phyloP scores from a whole-genome alignment of 2,888 invertebrate species.

The Epiblema foenella region DNA sequence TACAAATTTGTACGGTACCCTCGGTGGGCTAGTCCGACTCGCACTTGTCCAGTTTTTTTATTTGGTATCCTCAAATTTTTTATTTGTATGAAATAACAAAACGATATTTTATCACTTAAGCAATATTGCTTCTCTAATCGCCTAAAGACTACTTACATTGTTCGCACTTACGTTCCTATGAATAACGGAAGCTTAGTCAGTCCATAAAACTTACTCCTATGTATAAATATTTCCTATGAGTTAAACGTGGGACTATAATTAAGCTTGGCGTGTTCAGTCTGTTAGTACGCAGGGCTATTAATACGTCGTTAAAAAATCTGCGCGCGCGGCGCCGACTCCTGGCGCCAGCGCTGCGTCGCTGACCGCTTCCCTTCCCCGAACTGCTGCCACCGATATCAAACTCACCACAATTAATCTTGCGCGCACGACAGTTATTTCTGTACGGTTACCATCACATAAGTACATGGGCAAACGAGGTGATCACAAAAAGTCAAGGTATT shows the following conservation, averaged over 20 bases:
- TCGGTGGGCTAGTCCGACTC: too few relatives aligned
- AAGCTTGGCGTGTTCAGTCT: conserved; percentile 20
- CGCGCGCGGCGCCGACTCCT: conserved; percentile 66
- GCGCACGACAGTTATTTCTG: not conserved
- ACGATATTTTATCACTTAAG: too few relatives aligned
- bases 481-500: not conserved
- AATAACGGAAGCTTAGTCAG: not conserved
- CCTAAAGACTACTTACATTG: not conserved
- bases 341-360: conserved; percentile 70
- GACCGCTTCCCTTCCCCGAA: conserved; percentile 73
- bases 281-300: conserved; percentile 23
- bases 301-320: conserved; percentile 36
- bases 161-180: not conserved
- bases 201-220: conserved; percentile 6
- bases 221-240: conserved; percentile 26
- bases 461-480: not conserved
- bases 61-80: too few relatives aligned
- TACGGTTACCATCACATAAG: not conserved
- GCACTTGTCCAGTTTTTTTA: too few relatives aligned
- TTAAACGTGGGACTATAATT: conserved; percentile 22
- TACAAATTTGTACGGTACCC: too few relatives aligned
- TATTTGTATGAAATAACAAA: too few relatives aligned
- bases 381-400: conserved; percentile 66
- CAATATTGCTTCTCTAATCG: not conserved
- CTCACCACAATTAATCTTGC: conserved; percentile 53